Base-by-base conservation (phyloP, 2,113 vertebrate species). In the Corvus moneduloides region DNA sequence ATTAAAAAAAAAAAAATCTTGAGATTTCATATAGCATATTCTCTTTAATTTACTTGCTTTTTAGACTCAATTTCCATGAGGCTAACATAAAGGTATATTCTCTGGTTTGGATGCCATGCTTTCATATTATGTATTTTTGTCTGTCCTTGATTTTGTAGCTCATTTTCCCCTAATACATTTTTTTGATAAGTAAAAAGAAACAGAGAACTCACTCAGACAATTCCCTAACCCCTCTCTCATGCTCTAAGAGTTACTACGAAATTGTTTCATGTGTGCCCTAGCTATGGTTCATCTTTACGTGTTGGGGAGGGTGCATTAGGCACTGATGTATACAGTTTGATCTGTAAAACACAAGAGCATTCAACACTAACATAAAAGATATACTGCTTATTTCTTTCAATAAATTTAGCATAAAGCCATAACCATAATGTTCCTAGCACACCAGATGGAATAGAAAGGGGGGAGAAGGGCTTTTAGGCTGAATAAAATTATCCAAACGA, bases 101-200 rank as follows among this genome's bases (percentile, higher is more conserved):
- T 35, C 35, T n/a, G 11, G 0, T 83, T 90, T 69, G 22, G 12
- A 44, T 4, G 1, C 2, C 14, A 10, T 16, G 4, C 2, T 49
- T 75, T 72, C 32, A 32, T 14, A 61, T 8, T n/a, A 13, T 20
- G 77, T 76, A 12, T 35, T 83, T 69, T 61, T 19, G 13, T 30
- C 14, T 48, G 17, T 33, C 20, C 30, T 69, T 80, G 24, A 64
- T 12, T 59, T 51, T 59, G 18, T 54, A 39, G 30, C 9, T 16
- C 5, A 28, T 48, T 48, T 81, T 67, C 27, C 35, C 9, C 15
- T 35, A 17, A 33, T 41, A 7, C 6, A 41, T 58, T 41, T 62
- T 82, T 52, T 28, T 54, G 7, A 32, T 13, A 67, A 62, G 27
- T 48, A 32, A 33, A 43, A 56, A n/a, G 18, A 64, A 93, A 30